Evolutionary conservation across 2,113 vertebrate genomes (phyloP), one percentile per base, ranked within the genome.

Genomic region (Eubucco bourcierii): DNA sequence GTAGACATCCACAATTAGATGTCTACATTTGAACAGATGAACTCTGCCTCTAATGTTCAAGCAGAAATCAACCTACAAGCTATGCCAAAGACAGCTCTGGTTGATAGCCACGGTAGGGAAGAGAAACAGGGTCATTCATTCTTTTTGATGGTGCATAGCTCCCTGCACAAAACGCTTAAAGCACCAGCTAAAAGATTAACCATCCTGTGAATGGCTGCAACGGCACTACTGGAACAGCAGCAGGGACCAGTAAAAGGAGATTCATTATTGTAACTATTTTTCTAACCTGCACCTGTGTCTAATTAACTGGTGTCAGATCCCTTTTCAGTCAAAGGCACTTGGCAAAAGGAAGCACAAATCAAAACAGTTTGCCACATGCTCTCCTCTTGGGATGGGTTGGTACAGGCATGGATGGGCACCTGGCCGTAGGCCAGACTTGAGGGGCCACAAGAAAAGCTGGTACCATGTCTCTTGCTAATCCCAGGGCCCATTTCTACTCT

Each of bases 1-100:
- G 92, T 95, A 95, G 95, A 94, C 93, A 94, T 93, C 82, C 88
- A 93, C 93, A 95, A 94, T 95, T 94, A 95, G 88, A 78, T 91
- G 92, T 93, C 94, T 93, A 84, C 78, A 27, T 93, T 93, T 74
- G 83, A 90, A 90, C 90, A 95, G 90, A 96, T 91, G 65, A 93
- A 95, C 95, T 84, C 90, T 93, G 83, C 66, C 80, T 80, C 88
- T 83, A 88, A 94, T 28, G 70, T 67, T 81, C 82, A 84, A 88
- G 29, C 76, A 96, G 91, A 92, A 93, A 95, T 90, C 95, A 95
- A 15, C 80, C 82, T 56, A 61, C 80, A 68, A 93, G 82, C 90
- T 86, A 68, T 59, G 80, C 90, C 93, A 92, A 61, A 96, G 94
- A 91, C 90, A 93, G 91, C 58, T 81, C 85, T 91, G 68, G 68